Evolutionary conservation across 2,113 vertebrate genomes (phyloP), one percentile per base, ranked within the genome.

Genomic region (Cardinalis cardinalis): DNA sequence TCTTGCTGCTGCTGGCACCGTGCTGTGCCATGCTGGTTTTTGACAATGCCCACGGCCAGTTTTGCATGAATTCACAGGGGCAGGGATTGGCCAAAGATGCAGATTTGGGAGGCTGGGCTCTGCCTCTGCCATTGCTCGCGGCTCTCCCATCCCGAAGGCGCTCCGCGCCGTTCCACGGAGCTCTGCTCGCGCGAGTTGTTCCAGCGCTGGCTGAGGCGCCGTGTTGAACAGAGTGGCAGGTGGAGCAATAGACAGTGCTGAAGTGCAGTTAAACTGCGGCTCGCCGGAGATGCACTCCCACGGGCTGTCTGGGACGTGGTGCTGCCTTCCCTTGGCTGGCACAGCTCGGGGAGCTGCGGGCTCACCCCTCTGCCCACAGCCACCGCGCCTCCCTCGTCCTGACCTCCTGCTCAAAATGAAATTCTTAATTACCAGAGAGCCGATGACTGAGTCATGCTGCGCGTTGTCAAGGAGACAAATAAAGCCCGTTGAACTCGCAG

Each of bases 391-490:
- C 44, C 76, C 70, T 29, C 5, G 38, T 3, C 88, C 2, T 49
- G 86, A 75, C 89, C 91, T 51, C 78, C 26, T 5, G 58, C 87
- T 78, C 55, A 0, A 26, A 68, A 46, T 32, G 71, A 63, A 58
- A 70, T 71, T 32, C 53, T 31, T 82, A 65, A 78, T 88, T 65
- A 53, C 66, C 3, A 0, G 59, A 87, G 87, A 79, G 10, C 72
- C 16, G 8, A 5, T 43, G 12, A 32, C 65, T 20, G 77, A 73
- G 84, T 59, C 68, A 2, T 1, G 44, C 63, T 32, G 71, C 17
- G 2, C 32, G 82, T 77, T 92, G 89, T 78, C 64, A 87, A 53
- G 93, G 93, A 93, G 93, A 84, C 77, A 59, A 34, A 84, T 15
- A 5, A 34, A 88, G 79, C 90, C 63, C 5, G 43, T 20, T 28